phyloP scores from a whole-genome alignment of 2,797 vertebrate species.

The Acanthurus lineatus region DNA sequence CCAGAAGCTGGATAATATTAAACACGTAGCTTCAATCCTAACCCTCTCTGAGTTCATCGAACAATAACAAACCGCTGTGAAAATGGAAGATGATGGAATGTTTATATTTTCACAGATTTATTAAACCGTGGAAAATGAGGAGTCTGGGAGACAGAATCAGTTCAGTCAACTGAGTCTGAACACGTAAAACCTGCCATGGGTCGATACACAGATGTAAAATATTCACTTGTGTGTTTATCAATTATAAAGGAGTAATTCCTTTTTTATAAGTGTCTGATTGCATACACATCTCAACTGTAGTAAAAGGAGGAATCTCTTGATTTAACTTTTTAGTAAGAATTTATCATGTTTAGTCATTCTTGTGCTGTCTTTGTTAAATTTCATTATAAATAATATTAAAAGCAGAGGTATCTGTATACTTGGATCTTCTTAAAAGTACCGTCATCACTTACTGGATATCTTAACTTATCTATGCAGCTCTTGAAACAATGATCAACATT shows the following conservation, averaged over 20 bases:
- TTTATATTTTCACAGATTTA: conserved; percentile 60
- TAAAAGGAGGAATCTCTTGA: background rate
- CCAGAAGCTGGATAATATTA: conserved; percentile 64
- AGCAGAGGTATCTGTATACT: background rate
- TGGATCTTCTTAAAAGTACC: too few species aligned
- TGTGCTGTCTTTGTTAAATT: background rate
- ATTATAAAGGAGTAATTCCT: conserved; percentile 51
- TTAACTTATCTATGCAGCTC: background rate
- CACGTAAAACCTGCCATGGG: conserved; percentile 37
- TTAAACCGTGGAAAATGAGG: conserved; percentile 63
- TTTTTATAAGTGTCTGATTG: conserved; percentile 36
- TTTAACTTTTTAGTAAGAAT: background rate
- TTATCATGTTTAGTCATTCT: background rate
- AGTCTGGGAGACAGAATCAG: conserved; percentile 2
- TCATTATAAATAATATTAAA: conserved; percentile 6
- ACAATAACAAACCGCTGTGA: conserved; percentile 65
- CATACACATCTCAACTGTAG: background rate
- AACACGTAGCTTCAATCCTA: conserved; percentile 58
- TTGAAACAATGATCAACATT: background rate
- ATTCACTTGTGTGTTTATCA: conserved; percentile 52
- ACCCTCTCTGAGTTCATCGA: conserved; percentile 46
- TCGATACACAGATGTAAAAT: conserved; percentile 47
- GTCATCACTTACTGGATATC: too few species aligned
- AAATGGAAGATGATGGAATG: conserved; percentile 61
- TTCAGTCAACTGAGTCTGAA: conserved; percentile 58